Evolutionary conservation across 1,140 invertebrate genomes (phyloP).

Genomic region (Diabrotica undecimpunctata): DNA sequence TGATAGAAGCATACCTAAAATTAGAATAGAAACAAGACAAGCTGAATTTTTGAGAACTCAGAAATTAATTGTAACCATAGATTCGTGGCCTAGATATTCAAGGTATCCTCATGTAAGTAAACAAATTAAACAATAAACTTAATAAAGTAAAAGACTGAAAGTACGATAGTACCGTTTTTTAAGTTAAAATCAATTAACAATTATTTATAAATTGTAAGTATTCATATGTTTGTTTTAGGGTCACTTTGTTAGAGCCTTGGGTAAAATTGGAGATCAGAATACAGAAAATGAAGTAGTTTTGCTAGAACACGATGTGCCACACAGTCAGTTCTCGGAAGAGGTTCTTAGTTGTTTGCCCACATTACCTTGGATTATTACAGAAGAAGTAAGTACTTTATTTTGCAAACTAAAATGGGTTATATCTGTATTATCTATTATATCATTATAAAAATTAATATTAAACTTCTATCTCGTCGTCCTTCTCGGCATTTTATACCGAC

Average conservation of each 20-base stretch:
- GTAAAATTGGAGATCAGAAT: slow-evolving; percentile 72
- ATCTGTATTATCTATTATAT: no score
- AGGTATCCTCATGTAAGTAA: slow-evolving; percentile 61
- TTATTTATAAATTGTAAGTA: no score
- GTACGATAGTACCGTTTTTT: no score
- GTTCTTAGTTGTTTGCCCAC: slow-evolving; percentile 90
- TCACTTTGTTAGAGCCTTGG: slow-evolving; percentile 85
- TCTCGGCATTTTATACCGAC: no score
- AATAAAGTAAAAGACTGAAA: background rate
- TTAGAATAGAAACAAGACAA: slow-evolving; percentile 89
- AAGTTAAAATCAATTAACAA: background rate
- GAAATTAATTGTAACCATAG: slow-evolving; percentile 87
- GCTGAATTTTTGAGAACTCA: slow-evolving; percentile 75
- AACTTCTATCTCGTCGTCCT: no score
- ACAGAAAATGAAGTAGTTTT: slow-evolving; percentile 95
- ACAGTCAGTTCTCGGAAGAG: slow-evolving; percentile 89
- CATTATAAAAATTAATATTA: no score
- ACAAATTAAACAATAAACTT: background rate
- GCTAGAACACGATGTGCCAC: slow-evolving; percentile 95
- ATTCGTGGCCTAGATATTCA: slow-evolving; percentile 87
- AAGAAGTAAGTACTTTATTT: slow-evolving; percentile 64
- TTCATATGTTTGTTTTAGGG: slow-evolving; percentile 52
- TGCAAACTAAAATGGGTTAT: no score
- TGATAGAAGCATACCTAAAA: slow-evolving; percentile 84
- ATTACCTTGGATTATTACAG: slow-evolving; percentile 84